These are phyloP conservation scores for Tetragonisca angustula DNA, from an alignment of 2,888 invertebrate genomes.

Conservation along the genomic window DNA sequence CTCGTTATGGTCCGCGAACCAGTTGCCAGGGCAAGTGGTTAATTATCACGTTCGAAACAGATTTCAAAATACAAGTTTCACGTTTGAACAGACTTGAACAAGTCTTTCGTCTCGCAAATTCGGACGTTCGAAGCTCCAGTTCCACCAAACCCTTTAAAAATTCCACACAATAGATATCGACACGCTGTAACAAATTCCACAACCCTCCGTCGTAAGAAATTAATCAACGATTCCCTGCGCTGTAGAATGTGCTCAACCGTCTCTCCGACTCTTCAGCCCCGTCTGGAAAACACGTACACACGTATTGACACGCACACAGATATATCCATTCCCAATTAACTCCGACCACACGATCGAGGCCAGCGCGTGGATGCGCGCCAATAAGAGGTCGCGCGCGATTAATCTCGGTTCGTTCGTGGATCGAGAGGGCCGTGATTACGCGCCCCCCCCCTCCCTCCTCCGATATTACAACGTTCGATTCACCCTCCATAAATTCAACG, in stretches of 20 bases:
- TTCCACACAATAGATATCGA: no score
- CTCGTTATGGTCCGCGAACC: no score
- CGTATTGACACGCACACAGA: neutral
- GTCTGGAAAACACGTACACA: neutral
- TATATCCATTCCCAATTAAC: conserved; percentile 33
- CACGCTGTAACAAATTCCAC: neutral
- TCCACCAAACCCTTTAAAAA: no score
- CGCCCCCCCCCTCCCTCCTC: conserved; percentile 6
- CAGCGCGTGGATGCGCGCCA: conserved; percentile 7
- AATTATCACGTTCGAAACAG: no score
- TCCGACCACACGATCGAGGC: conserved; percentile 2
- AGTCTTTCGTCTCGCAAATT: no score
- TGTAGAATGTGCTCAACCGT: neutral
- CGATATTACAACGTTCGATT: conserved; percentile 50
- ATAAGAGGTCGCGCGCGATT: conserved; percentile 55
- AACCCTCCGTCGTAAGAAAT: neutral
- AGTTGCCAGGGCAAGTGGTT: no score
- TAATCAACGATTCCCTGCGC: neutral
- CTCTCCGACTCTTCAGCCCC: neutral
- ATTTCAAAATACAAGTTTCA: no score
- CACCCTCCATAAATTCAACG: conserved; percentile 54
- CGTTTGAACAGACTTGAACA: no score
- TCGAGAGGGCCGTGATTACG: conserved; percentile 53
- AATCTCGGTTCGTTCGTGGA: conserved; percentile 48
- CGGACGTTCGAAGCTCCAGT: no score